A percentile compares a stretch with the other conserved stretches of the same genome.
These are phyloP conservation scores for Helicolenus hilgendorfi DNA, from an alignment of 2,797 vertebrate genomes.

Conservation along the genomic window DNA sequence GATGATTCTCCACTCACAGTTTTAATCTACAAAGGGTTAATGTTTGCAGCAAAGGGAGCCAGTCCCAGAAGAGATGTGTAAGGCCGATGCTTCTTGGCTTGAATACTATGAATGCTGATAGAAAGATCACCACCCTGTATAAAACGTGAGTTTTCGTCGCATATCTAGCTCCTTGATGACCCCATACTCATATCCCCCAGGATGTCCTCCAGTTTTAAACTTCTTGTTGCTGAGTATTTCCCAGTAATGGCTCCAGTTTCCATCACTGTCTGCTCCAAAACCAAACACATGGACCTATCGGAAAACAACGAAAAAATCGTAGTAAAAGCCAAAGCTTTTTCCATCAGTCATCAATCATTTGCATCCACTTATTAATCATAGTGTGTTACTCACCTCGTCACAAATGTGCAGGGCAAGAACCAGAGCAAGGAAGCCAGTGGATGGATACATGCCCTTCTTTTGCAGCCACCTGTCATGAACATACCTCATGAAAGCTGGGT, in stretches of 20 bases:
- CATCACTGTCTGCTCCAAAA: slow-evolving; percentile 62
- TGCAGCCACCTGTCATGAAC: slow-evolving; percentile 43
- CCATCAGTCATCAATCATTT: too few species aligned
- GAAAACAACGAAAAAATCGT: neutral
- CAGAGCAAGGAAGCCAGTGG: slow-evolving; percentile 65
- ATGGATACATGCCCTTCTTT: slow-evolving; percentile 17
- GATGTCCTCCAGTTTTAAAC: slow-evolving; percentile 27
- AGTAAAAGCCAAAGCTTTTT: neutral
- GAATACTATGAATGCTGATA: neutral
- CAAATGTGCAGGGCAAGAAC: slow-evolving; percentile 55
- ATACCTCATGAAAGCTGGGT: slow-evolving; percentile 57
- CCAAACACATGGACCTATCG: slow-evolving; percentile 69
- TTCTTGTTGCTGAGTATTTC: neutral
- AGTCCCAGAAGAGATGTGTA: neutral
- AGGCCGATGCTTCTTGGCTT: neutral
- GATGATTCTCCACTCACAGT: neutral
- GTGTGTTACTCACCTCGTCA: slow-evolving; percentile 31
- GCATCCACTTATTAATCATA: neutral
- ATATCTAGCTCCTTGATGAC: slow-evolving; percentile 15
- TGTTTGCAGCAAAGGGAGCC: neutral
- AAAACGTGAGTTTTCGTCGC: neutral
- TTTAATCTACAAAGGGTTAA: neutral
- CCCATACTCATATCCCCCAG: slow-evolving; percentile 22
- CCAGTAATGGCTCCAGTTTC: slow-evolving; percentile 77
- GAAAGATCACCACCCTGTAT: neutral